These are phyloP conservation scores for Solenodon paradoxus DNA, from an alignment of 2,113 vertebrate genomes.

Conservation along the genomic window DNA sequence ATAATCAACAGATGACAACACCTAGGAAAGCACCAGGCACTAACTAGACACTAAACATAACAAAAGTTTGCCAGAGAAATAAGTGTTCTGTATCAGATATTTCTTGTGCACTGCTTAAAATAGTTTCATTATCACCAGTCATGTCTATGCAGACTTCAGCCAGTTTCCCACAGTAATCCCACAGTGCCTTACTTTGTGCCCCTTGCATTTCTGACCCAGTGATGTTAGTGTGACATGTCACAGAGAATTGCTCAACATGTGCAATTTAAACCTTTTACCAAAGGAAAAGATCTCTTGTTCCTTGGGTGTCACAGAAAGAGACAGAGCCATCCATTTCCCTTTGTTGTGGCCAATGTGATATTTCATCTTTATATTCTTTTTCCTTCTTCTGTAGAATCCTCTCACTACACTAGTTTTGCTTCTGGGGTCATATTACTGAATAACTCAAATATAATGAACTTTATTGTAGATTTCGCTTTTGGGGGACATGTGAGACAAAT, in stretches of 20 bases:
- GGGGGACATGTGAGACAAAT: background rate
- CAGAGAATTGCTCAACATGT: background rate
- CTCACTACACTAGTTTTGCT: background rate
- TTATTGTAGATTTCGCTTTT: background rate
- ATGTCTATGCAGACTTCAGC: background rate
- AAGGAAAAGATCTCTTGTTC: background rate
- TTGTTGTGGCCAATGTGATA: background rate
- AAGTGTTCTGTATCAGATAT: background rate
- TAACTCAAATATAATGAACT: background rate
- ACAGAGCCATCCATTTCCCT: background rate
- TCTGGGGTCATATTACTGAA: background rate
- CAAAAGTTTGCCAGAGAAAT: too few species aligned
- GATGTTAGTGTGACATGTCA: background rate
- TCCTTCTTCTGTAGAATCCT: background rate
- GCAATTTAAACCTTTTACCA: background rate
- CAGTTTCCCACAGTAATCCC: background rate
- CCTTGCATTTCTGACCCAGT: background rate
- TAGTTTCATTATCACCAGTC: background rate
- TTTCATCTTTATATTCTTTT: background rate
- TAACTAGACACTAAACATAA: too few species aligned
- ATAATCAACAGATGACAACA: too few species aligned
- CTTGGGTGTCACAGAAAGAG: background rate
- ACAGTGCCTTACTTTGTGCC: fast-evolving
- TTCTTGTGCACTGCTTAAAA: background rate
- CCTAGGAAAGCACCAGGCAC: too few species aligned